Percentiles rank a stretch among this genome's conserved stretches.
Conservation (phyloP, 1,140 invertebrate genomes). For the Drosophila repletoides region DNA sequence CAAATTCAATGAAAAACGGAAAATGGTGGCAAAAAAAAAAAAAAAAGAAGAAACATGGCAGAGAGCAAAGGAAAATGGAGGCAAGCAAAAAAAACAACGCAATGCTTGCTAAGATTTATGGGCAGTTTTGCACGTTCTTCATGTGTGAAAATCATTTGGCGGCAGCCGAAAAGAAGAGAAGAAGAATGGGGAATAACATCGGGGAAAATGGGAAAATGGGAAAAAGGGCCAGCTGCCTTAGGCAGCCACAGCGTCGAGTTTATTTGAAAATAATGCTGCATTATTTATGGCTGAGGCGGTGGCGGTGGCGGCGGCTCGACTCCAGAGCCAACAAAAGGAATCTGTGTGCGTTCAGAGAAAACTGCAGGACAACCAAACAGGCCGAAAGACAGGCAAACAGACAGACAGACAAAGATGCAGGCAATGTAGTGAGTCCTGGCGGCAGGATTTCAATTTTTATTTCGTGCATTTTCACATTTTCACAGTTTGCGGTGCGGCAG, state of each 20-base stretch:
- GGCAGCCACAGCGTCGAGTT: conserved; percentile 54
- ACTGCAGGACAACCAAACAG: neutral
- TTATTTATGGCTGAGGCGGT: conserved; percentile 65
- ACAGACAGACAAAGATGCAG: conserved; percentile 1
- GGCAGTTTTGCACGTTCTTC: conserved; percentile 72
- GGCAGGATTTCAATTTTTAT: conserved; percentile 66
- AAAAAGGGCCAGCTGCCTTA: conserved; percentile 28
- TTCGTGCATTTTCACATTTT: conserved; percentile 62
- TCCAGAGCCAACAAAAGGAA: conserved; percentile 40
- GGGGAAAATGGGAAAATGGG: neutral
- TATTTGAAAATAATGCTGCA: conserved; percentile 78
- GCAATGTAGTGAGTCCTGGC: conserved; percentile 5
- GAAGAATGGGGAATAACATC: neutral
- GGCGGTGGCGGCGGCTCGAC: conserved; percentile 1
- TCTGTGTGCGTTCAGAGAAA: neutral
- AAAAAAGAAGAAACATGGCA: conserved; percentile 4
- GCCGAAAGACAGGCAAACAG: conserved; percentile 22
- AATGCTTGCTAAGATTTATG: conserved; percentile 60
- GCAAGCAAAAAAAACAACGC: conserved; percentile 11
- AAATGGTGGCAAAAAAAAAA: conserved; percentile 25
- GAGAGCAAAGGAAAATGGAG: conserved; percentile 8
- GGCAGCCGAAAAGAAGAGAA: conserved; percentile 31
- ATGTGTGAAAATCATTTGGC: conserved; percentile 78
- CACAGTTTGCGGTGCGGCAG: conserved; percentile 57
- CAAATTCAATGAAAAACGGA: conserved; percentile 67